These are phyloP conservation scores for Hyposmocoma kahamanoa DNA, from an alignment of 1,140 invertebrate genomes.

Conservation along the genomic window DNA sequence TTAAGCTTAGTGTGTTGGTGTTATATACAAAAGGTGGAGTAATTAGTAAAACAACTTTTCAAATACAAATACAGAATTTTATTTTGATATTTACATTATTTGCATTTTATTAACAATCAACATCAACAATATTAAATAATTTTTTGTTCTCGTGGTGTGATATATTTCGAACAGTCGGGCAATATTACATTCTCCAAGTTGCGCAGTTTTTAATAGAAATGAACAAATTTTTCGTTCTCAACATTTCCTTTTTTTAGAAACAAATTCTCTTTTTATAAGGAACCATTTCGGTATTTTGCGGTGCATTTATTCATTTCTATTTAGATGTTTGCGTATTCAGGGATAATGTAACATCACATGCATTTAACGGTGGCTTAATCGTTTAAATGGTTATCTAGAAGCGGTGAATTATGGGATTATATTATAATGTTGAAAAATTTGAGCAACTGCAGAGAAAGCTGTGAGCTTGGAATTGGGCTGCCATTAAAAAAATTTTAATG, in stretches of 20 bases:
- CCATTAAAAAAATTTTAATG: constrained; percentile 18
- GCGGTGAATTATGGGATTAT: constrained; percentile 49
- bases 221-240: too few species aligned
- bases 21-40: constrained; percentile 17
- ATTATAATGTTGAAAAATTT: constrained; percentile 38
- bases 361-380: constrained; percentile 35
- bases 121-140: constrained; percentile 76
- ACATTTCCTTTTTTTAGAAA: too few species aligned
- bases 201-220: constrained; percentile 27
- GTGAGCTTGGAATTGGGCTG: constrained; percentile 57
- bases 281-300: too few species aligned
- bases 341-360: constrained; percentile 52
- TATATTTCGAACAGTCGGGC: constrained; percentile 62
- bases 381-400: constrained; percentile 48
- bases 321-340: too few species aligned
- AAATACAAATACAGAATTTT: constrained; percentile 76
- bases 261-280: too few species aligned
- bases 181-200: constrained; percentile 50
- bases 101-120: constrained; percentile 76
- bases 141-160: constrained; percentile 69
- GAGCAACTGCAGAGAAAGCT: constrained; percentile 68
- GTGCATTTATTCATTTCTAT: too few species aligned
- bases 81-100: constrained; percentile 76
- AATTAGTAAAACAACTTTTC: constrained; percentile 41
- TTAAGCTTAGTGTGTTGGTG: constrained; percentile 20